Percentiles rank a stretch among this genome's conserved stretches.
These are phyloP conservation scores for Manis crassicaudata DNA, from an alignment of 2,797 vertebrate genomes.

Conservation along the genomic window DNA sequence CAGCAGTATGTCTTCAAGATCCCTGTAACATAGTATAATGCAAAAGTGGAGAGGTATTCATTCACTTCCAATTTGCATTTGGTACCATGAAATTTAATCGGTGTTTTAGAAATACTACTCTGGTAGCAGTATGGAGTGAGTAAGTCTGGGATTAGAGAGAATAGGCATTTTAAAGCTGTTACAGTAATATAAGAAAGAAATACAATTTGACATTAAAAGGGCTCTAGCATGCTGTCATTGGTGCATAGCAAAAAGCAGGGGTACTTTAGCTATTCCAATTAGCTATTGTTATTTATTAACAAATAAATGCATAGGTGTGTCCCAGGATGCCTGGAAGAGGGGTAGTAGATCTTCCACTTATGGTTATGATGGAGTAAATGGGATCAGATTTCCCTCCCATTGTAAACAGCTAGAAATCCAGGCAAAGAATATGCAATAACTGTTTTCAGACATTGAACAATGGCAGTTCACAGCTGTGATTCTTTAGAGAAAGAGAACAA, in stretches of 20 bases:
- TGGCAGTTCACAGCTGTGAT: neutral
- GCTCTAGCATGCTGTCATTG: neutral
- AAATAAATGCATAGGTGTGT: neutral
- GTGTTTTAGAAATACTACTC: constrained; percentile 18
- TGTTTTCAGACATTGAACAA: neutral
- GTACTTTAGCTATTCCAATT: too few species aligned
- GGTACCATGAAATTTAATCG: neutral
- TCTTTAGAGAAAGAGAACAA: neutral
- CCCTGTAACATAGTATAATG: neutral
- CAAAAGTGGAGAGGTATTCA: constrained; percentile 4
- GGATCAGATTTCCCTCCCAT: neutral
- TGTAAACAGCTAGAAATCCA: neutral
- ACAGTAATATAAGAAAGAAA: neutral
- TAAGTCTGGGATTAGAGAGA: constrained; percentile 1
- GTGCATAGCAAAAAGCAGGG: neutral
- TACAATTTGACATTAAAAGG: neutral
- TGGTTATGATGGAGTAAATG: neutral
- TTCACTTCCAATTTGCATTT: neutral
- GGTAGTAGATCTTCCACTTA: neutral
- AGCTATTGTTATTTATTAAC: too few species aligned
- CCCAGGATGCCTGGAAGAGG: neutral
- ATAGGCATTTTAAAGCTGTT: neutral
- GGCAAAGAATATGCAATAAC: neutral
- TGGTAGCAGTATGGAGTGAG: neutral
- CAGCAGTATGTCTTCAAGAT: neutral